Percentiles rank a stretch among this genome's conserved stretches.
These are phyloP conservation scores for Isichthys henryi DNA, from an alignment of 2,113 vertebrate species.

Conservation along the genomic window DNA sequence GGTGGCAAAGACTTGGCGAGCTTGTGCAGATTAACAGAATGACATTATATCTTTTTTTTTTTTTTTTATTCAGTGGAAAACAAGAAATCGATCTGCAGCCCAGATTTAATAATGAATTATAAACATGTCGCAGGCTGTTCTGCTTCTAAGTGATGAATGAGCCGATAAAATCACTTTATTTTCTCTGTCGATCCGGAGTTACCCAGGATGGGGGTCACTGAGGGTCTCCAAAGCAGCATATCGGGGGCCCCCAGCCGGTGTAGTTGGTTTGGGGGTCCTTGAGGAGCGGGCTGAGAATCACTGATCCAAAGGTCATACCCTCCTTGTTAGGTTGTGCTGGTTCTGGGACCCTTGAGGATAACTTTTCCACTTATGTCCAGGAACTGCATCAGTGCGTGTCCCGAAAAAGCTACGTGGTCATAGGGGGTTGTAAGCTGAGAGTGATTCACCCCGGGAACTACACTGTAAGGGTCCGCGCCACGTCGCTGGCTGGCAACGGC, in stretches of 20 bases:
- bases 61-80: background rate
- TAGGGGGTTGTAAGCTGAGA: slow-evolving; percentile 67
- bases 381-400: slow-evolving; percentile 76
- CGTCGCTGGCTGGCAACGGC: slow-evolving; percentile 86
- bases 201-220: background rate
- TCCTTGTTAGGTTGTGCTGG: background rate
- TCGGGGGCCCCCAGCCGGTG: background rate
- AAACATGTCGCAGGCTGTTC: background rate
- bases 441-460: slow-evolving; percentile 85
- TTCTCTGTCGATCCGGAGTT: no score
- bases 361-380: slow-evolving; percentile 40
- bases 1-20: no score
- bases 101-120: background rate
- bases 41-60: background rate
- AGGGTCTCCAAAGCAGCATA: background rate
- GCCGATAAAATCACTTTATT: background rate
- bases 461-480: slow-evolving; percentile 80
- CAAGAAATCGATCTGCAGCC: background rate
- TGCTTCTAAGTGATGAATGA: background rate
- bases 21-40: background rate
- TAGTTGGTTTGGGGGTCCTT: background rate
- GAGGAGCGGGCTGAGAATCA: background rate
- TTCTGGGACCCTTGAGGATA: background rate
- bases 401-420: slow-evolving; percentile 66
- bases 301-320: background rate